phyloP scores from a whole-genome alignment of 2,113 vertebrate species.

The Salminus brasiliensis region DNA sequence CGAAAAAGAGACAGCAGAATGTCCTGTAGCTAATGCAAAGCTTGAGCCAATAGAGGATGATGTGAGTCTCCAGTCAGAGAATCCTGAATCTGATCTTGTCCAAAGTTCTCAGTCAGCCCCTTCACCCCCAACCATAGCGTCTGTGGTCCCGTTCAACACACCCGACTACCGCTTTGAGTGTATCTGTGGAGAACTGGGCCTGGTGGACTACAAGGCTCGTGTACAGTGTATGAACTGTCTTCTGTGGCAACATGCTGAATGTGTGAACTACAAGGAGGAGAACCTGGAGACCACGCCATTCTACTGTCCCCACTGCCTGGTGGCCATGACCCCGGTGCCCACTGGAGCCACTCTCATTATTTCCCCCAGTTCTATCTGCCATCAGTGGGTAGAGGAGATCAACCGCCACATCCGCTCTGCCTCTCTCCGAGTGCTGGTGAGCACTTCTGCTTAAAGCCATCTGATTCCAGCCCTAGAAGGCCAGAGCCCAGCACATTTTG shows the following conservation, averaged over 20 bases:
- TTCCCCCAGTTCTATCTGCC: constrained; percentile 97
- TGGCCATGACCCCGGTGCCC: constrained; percentile 93
- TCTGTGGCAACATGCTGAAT: constrained; percentile 95
- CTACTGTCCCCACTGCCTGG: constrained; percentile 97
- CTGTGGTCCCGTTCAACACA: constrained; percentile 79
- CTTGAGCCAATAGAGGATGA: not conserved
- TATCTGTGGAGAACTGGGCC: constrained; percentile 91
- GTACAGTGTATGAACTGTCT: constrained; percentile 96
- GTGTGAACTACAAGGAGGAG: constrained; percentile 95
- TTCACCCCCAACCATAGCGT: constrained; percentile 58
- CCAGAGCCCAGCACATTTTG: too few relatives aligned
- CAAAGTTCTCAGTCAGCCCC: constrained; percentile 41
- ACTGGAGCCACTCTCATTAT: constrained; percentile 95
- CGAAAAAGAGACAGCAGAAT: constrained; percentile 24
- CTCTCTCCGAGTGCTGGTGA: constrained; percentile 91
- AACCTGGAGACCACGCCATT: constrained; percentile 88
- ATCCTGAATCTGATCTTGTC: constrained; percentile 38
- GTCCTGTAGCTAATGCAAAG: constrained; percentile 41
- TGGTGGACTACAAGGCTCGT: constrained; percentile 88
- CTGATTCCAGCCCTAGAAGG: too few relatives aligned
- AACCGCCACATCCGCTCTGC: constrained; percentile 91
- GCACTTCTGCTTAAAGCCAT: not conserved
- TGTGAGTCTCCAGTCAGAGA: constrained; percentile 35
- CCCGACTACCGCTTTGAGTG: constrained; percentile 93
- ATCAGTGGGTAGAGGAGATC: constrained; percentile 99